Percentiles rank a stretch among this genome's conserved stretches.
phyloP scores from a whole-genome alignment of 2,113 vertebrate genomes.

The Diadophis punctatus region DNA sequence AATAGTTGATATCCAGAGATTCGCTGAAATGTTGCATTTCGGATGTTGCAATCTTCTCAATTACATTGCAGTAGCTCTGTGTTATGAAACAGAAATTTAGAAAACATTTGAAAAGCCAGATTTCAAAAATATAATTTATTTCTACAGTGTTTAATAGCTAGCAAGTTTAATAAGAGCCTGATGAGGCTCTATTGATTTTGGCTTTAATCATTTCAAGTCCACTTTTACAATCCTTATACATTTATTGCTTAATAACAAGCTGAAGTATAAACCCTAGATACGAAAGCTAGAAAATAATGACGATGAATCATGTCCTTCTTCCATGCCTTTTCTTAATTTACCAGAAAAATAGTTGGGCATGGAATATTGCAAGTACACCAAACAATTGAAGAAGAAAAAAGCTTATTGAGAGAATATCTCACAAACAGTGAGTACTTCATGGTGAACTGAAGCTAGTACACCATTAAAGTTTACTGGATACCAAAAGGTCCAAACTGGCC shows the following conservation, averaged over 20 bases:
- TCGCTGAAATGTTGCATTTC: background rate
- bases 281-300: background rate
- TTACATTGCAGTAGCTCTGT: background rate
- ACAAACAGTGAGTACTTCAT: too few relatives aligned
- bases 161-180: background rate
- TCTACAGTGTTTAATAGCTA: background rate
- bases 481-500: too few relatives aligned
- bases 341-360: background rate
- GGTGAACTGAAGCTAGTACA: too few relatives aligned
- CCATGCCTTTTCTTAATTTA: background rate
- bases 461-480: too few relatives aligned
- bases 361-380: background rate
- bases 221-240: background rate
- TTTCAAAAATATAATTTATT: background rate
- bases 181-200: background rate
- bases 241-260: background rate
- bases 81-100: background rate
- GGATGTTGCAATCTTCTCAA: background rate
- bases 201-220: background rate
- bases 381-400: too few relatives aligned
- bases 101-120: background rate
- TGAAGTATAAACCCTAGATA: background rate
- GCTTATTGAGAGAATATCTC: too few relatives aligned
- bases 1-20: background rate
- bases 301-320: background rate